Base-by-base conservation (phyloP, 2,113 vertebrate species). In the Burhinus bistriatus region DNA sequence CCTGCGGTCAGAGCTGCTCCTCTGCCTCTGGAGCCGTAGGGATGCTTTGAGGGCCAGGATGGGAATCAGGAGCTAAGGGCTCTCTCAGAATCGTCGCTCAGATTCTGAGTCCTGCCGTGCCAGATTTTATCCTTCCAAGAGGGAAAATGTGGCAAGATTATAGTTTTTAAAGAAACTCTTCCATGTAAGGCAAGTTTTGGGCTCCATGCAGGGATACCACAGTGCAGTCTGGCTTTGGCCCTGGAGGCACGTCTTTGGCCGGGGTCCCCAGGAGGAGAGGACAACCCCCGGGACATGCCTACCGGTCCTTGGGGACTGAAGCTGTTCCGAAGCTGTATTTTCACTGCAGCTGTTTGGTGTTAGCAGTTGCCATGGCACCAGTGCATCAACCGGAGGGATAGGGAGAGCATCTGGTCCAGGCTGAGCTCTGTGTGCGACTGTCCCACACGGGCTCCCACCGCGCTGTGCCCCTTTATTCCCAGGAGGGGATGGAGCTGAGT, bases 351-450 rank as follows among this genome's bases (percentile, higher is more conserved):
- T 91, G 84, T 70, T 96, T 95, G 91, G 87, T 82, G 68, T 54
- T 54, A 83, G 95, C 75, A 70, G 96, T 97, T 97, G 91, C 89
- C 95, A 95, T 96, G 93, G 91, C 64, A 93, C 47, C 93, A 95
- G 54, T 38, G 49, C 83, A 73, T 72, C 89, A 95, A 36, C 47
- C 3, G 9, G 87, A 83, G 95, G 89, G 45, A 95, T 55, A 23
- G 51, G 62, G 66, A 94, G 54, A 84, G 26, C 9, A 5, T 65
- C 66, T 85, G 75, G 66, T 71, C 45, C 6, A 15, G 44, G 32
- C 87, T 87, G 73, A 85, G 38, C 34, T 47, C 26, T 2, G 5
- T 57, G 29, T 55, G 16, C 0, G 0, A 8, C 65, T 2, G 0
- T 54, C 54, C 36, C 62, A 47, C 25, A 26, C 1, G 8, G 49